Evolutionary conservation across 2,797 vertebrate genomes (phyloP).

Genomic region (Capromys pilorides): DNA sequence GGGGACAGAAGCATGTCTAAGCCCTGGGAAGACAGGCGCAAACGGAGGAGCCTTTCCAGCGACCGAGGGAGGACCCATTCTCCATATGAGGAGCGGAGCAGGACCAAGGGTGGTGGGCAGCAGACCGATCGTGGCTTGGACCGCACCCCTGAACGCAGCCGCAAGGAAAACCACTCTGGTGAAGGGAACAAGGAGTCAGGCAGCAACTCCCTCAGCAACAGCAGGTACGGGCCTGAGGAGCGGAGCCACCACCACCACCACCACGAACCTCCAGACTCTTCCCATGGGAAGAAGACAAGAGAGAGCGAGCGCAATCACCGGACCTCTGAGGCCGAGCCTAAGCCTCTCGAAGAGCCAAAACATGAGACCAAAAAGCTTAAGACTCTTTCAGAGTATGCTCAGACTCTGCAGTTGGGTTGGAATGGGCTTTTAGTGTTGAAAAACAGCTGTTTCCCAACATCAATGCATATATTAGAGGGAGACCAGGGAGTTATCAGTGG

Average conservation of each 20-base stretch:
- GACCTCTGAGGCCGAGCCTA: constrained; percentile 86
- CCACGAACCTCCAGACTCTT: constrained; percentile 81
- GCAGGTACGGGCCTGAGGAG: constrained; percentile 88
- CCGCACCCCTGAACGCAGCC: constrained; percentile 91
- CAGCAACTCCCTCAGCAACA: constrained; percentile 87
- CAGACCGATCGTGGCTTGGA: constrained; percentile 85
- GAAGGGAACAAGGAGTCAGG: constrained; percentile 91
- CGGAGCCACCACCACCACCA: constrained; percentile 82
- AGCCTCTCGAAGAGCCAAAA: constrained; percentile 87
- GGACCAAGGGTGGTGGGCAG: constrained; percentile 87
- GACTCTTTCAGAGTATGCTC: constrained; percentile 93
- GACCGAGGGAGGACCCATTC: constrained; percentile 88
- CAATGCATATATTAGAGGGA: constrained; percentile 96
- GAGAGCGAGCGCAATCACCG: constrained; percentile 89
- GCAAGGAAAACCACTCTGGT: constrained; percentile 90
- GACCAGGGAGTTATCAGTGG: constrained; percentile 91
- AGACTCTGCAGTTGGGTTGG: constrained; percentile 93
- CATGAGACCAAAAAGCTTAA: constrained; percentile 86
- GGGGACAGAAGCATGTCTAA: constrained; percentile 86
- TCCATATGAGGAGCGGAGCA: constrained; percentile 88
- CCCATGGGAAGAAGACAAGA: constrained; percentile 86
- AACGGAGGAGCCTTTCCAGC: constrained; percentile 90
- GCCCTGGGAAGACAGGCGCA: constrained; percentile 90
- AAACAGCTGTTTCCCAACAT: constrained; percentile 98
- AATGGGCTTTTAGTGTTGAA: constrained; percentile 96